phyloP scores from a whole-genome alignment of 1,140 invertebrate genomes.

The Oryzaephilus surinamensis region DNA sequence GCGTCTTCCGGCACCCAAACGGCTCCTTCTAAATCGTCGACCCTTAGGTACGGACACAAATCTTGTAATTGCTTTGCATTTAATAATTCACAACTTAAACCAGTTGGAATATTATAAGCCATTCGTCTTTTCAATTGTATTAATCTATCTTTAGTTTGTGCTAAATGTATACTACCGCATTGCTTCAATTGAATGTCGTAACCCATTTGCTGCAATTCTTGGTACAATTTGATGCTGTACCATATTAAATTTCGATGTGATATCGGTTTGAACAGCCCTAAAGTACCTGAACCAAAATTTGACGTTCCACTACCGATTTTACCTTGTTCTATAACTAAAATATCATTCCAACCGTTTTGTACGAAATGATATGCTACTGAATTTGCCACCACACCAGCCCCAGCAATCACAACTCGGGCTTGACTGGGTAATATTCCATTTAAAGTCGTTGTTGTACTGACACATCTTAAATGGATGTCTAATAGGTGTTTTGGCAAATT shows the following conservation, averaged over 20 bases:
- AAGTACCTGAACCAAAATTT: slow-evolving; percentile 53
- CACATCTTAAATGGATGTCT: too few species aligned
- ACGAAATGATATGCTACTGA: slow-evolving; percentile 59
- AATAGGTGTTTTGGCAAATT: too few species aligned
- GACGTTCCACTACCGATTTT: slow-evolving; percentile 57
- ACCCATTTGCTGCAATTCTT: slow-evolving; percentile 49
- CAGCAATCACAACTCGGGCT: slow-evolving; percentile 53
- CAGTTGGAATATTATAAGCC: slow-evolving; percentile 46
- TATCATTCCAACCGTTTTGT: slow-evolving; percentile 50
- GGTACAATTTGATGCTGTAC: slow-evolving; percentile 54
- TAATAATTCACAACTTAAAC: slow-evolving; percentile 43
- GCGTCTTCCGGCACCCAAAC: slow-evolving; percentile 68
- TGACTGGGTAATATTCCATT: too few species aligned
- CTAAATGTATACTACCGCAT: slow-evolving; percentile 61
- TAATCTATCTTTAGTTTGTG: slow-evolving; percentile 60
- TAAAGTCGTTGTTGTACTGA: too few species aligned
- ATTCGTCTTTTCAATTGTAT: slow-evolving; percentile 50
- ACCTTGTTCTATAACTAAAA: slow-evolving; percentile 53
- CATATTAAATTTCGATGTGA: slow-evolving; percentile 46
- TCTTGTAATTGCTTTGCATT: slow-evolving; percentile 36
- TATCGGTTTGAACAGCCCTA: slow-evolving; percentile 50
- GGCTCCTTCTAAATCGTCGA: slow-evolving; percentile 58
- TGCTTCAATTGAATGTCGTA: slow-evolving; percentile 50
- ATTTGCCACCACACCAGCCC: slow-evolving; percentile 53
- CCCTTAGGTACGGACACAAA: slow-evolving; percentile 50